A percentile compares a stretch with the other conserved stretches of the same genome.
Evolutionary conservation across 2,797 vertebrate genomes (phyloP).

Genomic region (Takifugu rubripes): DNA sequence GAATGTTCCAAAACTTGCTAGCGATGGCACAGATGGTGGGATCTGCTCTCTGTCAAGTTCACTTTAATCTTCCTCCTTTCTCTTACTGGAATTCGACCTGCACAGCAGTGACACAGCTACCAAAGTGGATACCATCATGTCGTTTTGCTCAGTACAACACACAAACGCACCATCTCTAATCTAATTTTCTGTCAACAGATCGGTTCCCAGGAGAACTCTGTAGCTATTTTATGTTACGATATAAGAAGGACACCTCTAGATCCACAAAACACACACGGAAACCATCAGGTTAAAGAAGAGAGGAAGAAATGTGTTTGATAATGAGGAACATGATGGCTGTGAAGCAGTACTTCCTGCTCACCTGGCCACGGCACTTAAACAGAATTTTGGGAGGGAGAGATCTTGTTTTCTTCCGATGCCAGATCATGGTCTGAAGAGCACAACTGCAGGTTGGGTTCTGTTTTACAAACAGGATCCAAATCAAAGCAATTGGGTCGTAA

Average conservation of each 20-base stretch:
- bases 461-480: constrained; percentile 79
- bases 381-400: constrained; percentile 27
- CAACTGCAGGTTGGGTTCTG: constrained; percentile 65
- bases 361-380: constrained; percentile 20
- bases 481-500: constrained; percentile 79
- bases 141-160: constrained; percentile 34
- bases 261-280: constrained; percentile 16
- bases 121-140: constrained; percentile 1
- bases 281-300: constrained; percentile 20
- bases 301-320: constrained; percentile 21
- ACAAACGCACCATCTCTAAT: constrained; percentile 44
- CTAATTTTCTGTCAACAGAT: constrained; percentile 64
- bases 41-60: constrained; percentile 7
- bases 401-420: constrained; percentile 59
- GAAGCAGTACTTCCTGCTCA: constrained; percentile 27
- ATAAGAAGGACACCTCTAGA: constrained; percentile 9
- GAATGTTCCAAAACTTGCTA: too few species aligned
- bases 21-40: constrained; percentile 16
- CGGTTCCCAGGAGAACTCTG: constrained; percentile 50
- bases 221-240: constrained; percentile 56
- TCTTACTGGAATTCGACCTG: too few species aligned
- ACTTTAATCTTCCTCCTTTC: too few species aligned
- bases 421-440: constrained; percentile 69
- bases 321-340: background rate
- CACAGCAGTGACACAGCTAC: background rate